Evolutionary conservation across 2,888 invertebrate genomes (phyloP).

Genomic region (Acanthosepion pharaonis): DNA sequence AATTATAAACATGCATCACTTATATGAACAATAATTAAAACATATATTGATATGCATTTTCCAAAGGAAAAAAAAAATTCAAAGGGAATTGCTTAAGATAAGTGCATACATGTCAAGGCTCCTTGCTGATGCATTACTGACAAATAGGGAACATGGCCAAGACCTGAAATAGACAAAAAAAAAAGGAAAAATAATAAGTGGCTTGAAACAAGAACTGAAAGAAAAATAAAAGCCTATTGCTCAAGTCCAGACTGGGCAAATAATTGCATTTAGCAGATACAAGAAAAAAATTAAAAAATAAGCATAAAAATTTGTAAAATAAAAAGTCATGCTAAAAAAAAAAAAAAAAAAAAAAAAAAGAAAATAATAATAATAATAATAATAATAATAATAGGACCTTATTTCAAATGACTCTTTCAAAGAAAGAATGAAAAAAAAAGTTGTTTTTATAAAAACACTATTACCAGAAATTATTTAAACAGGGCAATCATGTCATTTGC

Average conservation of each 20-base stretch:
- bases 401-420: no score
- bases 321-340: no score
- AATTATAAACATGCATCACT: not conserved
- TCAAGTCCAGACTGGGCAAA: slow-evolving; percentile 47
- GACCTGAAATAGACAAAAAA: slow-evolving; percentile 58
- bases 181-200: not conserved
- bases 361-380: no score
- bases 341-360: no score
- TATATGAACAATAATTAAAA: slow-evolving; percentile 47
- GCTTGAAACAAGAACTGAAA: not conserved
- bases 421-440: no score
- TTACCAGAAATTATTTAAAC: no score
- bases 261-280: not conserved
- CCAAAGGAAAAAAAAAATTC: slow-evolving; percentile 48
- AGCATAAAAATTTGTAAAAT: no score
- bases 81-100: slow-evolving; percentile 49
- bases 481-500: no score
- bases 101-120: slow-evolving; percentile 65
- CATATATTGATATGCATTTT: slow-evolving; percentile 49
- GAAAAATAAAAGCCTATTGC: slow-evolving; percentile 37
- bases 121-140: slow-evolving; percentile 57
- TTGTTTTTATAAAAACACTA: no score
- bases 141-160: slow-evolving; percentile 61
- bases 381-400: no score
- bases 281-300: not conserved